Evolutionary conservation across 2,113 vertebrate genomes (phyloP).

Genomic region (Corythaeola cristata): DNA sequence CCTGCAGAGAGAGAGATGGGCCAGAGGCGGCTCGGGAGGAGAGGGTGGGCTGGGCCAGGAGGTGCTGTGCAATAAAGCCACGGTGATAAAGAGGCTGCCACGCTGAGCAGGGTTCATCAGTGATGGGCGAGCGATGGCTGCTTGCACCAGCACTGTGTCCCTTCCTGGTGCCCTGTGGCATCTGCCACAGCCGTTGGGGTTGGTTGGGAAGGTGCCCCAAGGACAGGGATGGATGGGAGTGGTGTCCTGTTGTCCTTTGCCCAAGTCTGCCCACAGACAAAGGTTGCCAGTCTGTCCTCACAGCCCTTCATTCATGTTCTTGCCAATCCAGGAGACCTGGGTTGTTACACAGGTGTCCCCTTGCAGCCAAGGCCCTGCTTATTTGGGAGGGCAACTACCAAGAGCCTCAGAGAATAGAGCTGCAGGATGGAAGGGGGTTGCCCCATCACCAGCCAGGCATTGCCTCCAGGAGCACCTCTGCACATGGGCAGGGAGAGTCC

Average conservation of each 20-base stretch:
- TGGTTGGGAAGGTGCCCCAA: background rate
- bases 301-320: background rate
- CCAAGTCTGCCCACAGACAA: background rate
- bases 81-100: accelerated
- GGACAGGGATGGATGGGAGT: background rate
- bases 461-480: background rate
- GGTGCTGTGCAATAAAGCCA: background rate
- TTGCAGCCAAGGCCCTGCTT: background rate
- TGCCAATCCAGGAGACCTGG: background rate
- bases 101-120: background rate
- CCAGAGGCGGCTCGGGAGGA: background rate
- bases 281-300: background rate
- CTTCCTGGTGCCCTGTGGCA: background rate
- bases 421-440: background rate
- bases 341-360: background rate
- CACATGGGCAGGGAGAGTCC: background rate
- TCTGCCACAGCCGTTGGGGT: background rate
- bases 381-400: background rate
- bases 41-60: background rate
- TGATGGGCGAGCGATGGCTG: accelerated
- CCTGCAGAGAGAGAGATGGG: background rate
- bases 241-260: background rate
- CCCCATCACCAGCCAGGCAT: background rate
- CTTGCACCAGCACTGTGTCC: accelerated
- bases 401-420: background rate